Evolutionary conservation across 2,888 invertebrate genomes (phyloP), one percentile per base, ranked within the genome.

Genomic region (Acleris emargana): DNA sequence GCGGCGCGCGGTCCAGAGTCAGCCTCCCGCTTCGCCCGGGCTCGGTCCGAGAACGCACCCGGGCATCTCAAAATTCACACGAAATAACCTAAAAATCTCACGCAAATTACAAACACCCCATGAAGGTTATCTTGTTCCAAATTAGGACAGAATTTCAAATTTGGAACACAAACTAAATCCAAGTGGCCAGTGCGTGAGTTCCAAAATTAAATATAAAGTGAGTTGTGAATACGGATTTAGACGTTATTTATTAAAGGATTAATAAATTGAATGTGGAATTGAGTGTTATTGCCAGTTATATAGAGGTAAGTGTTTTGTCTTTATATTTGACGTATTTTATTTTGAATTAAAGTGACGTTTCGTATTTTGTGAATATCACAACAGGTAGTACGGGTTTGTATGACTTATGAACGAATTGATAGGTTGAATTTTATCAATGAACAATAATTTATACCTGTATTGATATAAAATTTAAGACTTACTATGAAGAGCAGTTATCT

Each of bases 11-110:
- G 76, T 78, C 80, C 77, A 76, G 88, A 89, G 79, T 85, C 90
- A 87, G 90, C 87, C 86, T 86, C 90, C 83, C 82, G 84, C 70
- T 80, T 82, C 80, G 83, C 88, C 88, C 87, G 85, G 88, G 82
- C 78, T 75, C 73, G 68, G 45, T 45, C 17, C 45, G 45, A 45
- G 74, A 74, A 69, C 79, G 80, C 77, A 69, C 76, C 75, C 73
- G 47, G 52, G 50, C 59, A 58, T 62, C 62, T 68, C 72, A 11
- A 64, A 72, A 70, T 32, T 49, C 49, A 49, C 42, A 20, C 50
- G 50, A 45, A 43, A 55, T 62, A 66, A 68, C 66, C 62, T 60
- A 54, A 66, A 58, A 68, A 42, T 38, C 13, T n/a, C 38, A 60
- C 42, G 53, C 20, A 54, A 52, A 53, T 38, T 52, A n/a, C 11